Conservation (phyloP, 2,797 vertebrate genomes). For the Channallabes apus region DNA sequence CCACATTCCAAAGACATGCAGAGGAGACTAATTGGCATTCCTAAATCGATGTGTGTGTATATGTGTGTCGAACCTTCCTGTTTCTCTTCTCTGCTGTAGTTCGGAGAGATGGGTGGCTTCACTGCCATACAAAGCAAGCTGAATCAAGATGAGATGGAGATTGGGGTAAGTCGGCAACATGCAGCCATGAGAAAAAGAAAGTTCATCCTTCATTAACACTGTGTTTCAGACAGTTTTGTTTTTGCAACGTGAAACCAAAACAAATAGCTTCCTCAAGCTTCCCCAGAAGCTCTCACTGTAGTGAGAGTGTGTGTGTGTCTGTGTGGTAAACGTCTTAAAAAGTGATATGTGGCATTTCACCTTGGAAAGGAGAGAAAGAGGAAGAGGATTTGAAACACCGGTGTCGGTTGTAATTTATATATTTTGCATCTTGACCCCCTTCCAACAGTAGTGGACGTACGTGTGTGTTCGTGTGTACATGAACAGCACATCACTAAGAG, state of each 20-base stretch:
- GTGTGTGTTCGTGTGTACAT: background rate
- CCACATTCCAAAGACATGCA: too few species aligned
- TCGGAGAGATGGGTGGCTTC: slow-evolving; percentile 97
- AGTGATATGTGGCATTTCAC: background rate
- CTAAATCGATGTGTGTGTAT: too few species aligned
- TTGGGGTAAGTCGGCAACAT: slow-evolving; percentile 80
- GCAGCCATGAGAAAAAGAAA: background rate
- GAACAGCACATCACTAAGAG: background rate
- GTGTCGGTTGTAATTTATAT: background rate
- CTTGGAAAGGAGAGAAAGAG: background rate
- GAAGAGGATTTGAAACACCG: background rate
- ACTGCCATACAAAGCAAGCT: slow-evolving; percentile 94
- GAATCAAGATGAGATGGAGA: slow-evolving; percentile 92
- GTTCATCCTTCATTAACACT: background rate
- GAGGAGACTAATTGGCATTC: too few species aligned
- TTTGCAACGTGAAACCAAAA: background rate
- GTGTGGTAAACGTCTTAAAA: background rate
- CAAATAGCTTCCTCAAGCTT: background rate
- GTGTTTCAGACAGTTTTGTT: background rate
- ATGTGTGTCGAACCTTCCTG: background rate
- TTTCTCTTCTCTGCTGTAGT: slow-evolving; percentile 70
- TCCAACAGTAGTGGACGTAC: background rate
- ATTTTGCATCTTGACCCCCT: background rate
- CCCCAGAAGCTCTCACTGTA: background rate
- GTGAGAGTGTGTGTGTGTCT: background rate